Percentiles rank a stretch among this genome's conserved stretches.
These are phyloP conservation scores for Podarcis raffonei DNA, from an alignment of 2,113 vertebrate genomes.

Conservation along the genomic window DNA sequence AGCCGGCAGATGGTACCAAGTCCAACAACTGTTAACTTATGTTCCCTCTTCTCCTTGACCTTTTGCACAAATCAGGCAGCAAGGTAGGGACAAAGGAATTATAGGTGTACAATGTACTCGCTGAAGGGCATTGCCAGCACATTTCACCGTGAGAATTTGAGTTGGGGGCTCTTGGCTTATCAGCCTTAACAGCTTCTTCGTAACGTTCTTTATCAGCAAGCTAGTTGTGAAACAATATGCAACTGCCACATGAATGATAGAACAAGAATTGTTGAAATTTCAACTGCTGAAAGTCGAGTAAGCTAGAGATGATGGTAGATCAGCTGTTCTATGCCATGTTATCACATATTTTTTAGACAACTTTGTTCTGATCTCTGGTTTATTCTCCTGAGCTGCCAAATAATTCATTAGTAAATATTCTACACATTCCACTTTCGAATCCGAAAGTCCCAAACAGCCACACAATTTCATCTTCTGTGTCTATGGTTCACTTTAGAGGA, in stretches of 20 bases:
- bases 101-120: background rate
- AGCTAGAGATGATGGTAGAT: no score
- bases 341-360: background rate
- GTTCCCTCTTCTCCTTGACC: background rate
- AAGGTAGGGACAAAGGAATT: background rate
- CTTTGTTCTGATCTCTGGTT: background rate
- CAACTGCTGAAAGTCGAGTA: background rate
- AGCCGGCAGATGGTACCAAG: background rate
- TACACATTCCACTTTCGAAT: background rate
- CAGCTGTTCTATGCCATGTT: background rate
- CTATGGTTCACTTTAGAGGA: no score
- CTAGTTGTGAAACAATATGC: background rate
- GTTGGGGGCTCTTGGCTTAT: background rate
- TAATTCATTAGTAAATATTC: background rate
- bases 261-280: background rate
- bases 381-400: background rate
- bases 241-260: background rate
- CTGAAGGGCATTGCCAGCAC: background rate
- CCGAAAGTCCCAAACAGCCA: background rate
- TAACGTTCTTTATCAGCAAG: background rate
- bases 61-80: background rate
- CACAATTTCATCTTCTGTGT: no score
- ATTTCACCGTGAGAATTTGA: background rate
- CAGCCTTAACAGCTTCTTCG: background rate
- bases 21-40: background rate